A percentile compares a stretch with the other conserved stretches of the same genome.
phyloP scores from a whole-genome alignment of 2,113 vertebrate genomes.

The Catharus bicknelli region DNA sequence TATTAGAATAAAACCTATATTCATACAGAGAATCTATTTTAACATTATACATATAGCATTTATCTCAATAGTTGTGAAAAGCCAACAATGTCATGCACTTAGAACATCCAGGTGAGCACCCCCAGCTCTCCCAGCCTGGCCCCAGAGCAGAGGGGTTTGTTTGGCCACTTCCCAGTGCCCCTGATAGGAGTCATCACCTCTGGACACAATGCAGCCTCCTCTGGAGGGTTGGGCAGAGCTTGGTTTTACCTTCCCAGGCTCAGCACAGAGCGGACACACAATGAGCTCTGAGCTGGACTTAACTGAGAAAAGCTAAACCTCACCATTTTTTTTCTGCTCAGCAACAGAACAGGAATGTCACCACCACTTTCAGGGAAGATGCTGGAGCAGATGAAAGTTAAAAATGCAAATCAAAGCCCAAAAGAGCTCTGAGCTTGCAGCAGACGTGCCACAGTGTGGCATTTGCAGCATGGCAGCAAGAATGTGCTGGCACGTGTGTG shows the following conservation, averaged over 20 bases:
- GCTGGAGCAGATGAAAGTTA: neutral
- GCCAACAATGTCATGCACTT: too few relatives aligned
- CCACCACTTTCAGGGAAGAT: neutral
- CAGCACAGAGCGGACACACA: neutral
- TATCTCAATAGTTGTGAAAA: too few relatives aligned
- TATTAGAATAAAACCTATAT: too few relatives aligned
- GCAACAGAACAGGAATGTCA: neutral
- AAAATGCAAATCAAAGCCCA: conserved; percentile 16
- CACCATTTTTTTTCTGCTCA: neutral
- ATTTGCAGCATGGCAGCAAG: neutral
- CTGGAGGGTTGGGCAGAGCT: neutral
- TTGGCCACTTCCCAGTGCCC: neutral
- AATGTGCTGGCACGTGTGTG: neutral
- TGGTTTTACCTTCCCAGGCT: neutral
- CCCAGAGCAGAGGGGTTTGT: neutral
- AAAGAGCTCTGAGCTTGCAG: neutral
- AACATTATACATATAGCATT: too few relatives aligned
- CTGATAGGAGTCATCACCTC: neutral
- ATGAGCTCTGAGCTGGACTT: neutral
- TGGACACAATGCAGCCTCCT: neutral
- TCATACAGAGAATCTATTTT: too few relatives aligned
- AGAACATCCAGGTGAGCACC: neutral
- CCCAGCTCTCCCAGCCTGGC: neutral
- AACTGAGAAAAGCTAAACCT: neutral
- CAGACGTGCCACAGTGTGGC: neutral